Percentiles rank a stretch among this genome's conserved stretches.
phyloP scores from a whole-genome alignment of 2,888 invertebrate species.

The Drosophila rellima region DNA sequence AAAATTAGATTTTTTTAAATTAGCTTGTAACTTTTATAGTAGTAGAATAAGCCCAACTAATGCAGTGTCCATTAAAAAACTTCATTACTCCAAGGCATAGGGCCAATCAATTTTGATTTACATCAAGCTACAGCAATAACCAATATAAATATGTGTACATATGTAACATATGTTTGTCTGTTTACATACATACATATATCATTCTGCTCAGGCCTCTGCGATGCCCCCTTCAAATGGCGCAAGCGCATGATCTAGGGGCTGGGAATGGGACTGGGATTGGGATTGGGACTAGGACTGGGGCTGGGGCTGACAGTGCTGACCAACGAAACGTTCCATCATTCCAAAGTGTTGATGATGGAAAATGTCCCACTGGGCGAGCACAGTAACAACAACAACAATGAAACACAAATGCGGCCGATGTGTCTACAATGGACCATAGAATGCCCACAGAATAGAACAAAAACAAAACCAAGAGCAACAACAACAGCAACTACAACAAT shows the following conservation, averaged over 20 bases:
- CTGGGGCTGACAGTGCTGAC: slow-evolving; percentile 52
- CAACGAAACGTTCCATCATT: slow-evolving; percentile 76
- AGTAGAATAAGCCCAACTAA: not conserved
- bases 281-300: slow-evolving; percentile 12
- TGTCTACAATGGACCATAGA: slow-evolving; percentile 51
- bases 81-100: slow-evolving; percentile 53
- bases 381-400: slow-evolving; percentile 49
- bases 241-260: slow-evolving; percentile 44
- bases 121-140: slow-evolving; percentile 44
- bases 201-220: slow-evolving; percentile 44
- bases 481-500: slow-evolving; percentile 69
- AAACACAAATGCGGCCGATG: slow-evolving; percentile 46
- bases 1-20: not conserved
- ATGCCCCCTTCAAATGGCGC: slow-evolving; percentile 48
- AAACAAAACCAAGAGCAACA: slow-evolving; percentile 58
- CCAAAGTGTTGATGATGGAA: slow-evolving; percentile 77
- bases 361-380: slow-evolving; percentile 77
- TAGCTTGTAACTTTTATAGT: slow-evolving; percentile 2
- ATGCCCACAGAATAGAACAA: slow-evolving; percentile 45
- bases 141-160: slow-evolving; percentile 9
- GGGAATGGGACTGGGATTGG: slow-evolving; percentile 28
- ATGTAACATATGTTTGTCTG: not conserved
- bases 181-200: slow-evolving; percentile 45
- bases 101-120: slow-evolving; percentile 77
- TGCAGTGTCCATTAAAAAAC: slow-evolving; percentile 66